Conservation (phyloP, 2,113 vertebrate genomes). For the Petrocephalus zakoni region DNA sequence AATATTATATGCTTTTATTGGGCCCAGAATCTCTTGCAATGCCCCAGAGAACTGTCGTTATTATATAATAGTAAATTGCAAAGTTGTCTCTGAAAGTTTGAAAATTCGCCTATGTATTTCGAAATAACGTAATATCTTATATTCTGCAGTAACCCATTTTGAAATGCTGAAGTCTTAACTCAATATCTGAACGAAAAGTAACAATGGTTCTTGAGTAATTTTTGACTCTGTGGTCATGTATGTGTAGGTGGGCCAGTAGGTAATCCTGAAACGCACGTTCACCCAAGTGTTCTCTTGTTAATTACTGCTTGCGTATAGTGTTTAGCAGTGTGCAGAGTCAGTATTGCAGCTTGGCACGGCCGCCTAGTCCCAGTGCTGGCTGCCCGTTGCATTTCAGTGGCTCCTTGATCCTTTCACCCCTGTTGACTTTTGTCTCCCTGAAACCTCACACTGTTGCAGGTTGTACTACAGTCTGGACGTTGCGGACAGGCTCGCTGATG, state of each 20-base stretch:
- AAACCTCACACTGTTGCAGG: conserved; percentile 71
- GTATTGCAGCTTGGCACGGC: neutral
- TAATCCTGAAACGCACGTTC: neutral
- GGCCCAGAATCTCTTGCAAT: neutral
- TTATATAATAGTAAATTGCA: neutral
- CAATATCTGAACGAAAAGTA: neutral
- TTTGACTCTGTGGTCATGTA: neutral
- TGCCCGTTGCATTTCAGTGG: conserved; percentile 4
- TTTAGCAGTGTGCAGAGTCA: neutral
- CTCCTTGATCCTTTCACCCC: conserved; percentile 25
- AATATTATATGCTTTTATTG: neutral
- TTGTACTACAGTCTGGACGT: conserved; percentile 93
- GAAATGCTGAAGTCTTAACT: neutral
- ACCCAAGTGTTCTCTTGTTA: neutral
- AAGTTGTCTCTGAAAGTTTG: neutral
- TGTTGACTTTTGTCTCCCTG: conserved; percentile 34
- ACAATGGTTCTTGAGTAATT: neutral
- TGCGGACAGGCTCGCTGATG: conserved; percentile 96
- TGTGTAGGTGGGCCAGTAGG: neutral
- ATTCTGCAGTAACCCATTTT: neutral
- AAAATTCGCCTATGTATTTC: neutral
- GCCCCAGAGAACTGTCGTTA: neutral
- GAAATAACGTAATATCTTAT: neutral
- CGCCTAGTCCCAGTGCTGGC: neutral
- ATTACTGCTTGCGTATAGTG: conserved; percentile 44